Percentiles rank a stretch among this genome's conserved stretches.
Evolutionary conservation across 1,140 invertebrate genomes (phyloP).

Genomic region (Aphaenogaster ashmeadi): DNA sequence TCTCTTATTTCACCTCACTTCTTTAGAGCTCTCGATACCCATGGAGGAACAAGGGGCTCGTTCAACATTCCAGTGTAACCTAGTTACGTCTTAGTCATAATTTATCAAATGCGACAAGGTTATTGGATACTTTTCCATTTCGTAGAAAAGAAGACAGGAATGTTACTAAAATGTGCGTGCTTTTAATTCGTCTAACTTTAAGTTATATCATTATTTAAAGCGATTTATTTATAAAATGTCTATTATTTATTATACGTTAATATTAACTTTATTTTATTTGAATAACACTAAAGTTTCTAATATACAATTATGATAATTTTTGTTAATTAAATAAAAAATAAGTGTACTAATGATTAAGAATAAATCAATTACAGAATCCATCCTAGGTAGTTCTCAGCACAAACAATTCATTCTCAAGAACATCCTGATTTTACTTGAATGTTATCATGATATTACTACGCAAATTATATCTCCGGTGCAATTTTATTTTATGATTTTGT

Average conservation of each 20-base stretch:
- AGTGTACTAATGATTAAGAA: background rate
- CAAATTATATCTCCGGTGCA: background rate
- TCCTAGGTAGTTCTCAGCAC: background rate
- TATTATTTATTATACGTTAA: background rate
- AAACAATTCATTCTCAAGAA: background rate
- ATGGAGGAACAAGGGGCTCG: constrained; percentile 67
- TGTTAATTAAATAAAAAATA: background rate
- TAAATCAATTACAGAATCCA: constrained; percentile 12
- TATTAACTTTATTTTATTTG: background rate
- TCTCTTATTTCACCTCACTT: constrained; percentile 43
- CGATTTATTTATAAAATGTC: background rate
- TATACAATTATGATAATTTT: background rate
- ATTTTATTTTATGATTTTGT: background rate
- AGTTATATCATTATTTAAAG: background rate
- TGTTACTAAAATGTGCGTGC: background rate
- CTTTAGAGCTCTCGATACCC: constrained; percentile 67
- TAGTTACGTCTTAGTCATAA: constrained; percentile 59
- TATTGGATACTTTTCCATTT: background rate
- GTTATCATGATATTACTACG: background rate
- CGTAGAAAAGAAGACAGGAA: constrained; percentile 15
- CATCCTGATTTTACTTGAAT: background rate
- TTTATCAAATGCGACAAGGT: constrained; percentile 29
- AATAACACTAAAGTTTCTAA: background rate
- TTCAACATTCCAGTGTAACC: constrained; percentile 57
- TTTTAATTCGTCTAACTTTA: background rate